Evolutionary conservation across 2,797 vertebrate species (phyloP).

Genomic region (Cyclura pinguis): DNA sequence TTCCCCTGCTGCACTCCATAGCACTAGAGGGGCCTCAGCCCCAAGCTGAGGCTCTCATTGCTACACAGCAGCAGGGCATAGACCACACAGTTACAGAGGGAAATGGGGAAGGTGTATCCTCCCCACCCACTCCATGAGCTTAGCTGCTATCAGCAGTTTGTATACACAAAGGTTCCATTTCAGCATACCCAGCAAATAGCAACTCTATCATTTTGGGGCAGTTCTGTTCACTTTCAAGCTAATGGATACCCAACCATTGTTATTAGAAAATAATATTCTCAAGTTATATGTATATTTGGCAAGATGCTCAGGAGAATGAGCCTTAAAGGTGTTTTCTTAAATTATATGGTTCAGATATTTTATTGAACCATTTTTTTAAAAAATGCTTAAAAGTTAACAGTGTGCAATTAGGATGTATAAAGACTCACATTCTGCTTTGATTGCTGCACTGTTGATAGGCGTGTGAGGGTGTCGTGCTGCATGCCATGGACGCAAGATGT

Average conservation of each 20-base stretch:
- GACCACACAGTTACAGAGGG: neutral
- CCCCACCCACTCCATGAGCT: neutral
- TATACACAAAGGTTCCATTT: neutral
- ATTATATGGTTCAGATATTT: neutral
- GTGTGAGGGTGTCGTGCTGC: slow-evolving; percentile 93
- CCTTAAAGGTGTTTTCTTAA: neutral
- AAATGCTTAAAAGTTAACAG: neutral
- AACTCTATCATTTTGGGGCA: neutral
- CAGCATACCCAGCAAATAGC: neutral
- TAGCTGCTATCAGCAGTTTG: neutral
- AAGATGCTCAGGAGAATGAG: neutral
- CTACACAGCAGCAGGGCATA: too few species aligned
- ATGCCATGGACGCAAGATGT: slow-evolving; percentile 90
- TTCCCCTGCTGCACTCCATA: neutral
- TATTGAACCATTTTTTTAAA: neutral
- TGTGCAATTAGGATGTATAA: neutral
- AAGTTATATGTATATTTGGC: neutral
- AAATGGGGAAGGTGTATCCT: neutral
- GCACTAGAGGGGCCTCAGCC: neutral
- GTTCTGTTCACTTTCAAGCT: neutral
- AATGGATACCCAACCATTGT: neutral
- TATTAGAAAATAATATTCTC: neutral
- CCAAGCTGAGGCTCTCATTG: neutral
- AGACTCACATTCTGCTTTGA: slow-evolving; percentile 96
- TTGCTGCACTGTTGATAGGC: slow-evolving; percentile 93